These are phyloP conservation scores for Leptobrachium leishanense DNA, from an alignment of 2,113 vertebrate species.

Conservation along the genomic window DNA sequence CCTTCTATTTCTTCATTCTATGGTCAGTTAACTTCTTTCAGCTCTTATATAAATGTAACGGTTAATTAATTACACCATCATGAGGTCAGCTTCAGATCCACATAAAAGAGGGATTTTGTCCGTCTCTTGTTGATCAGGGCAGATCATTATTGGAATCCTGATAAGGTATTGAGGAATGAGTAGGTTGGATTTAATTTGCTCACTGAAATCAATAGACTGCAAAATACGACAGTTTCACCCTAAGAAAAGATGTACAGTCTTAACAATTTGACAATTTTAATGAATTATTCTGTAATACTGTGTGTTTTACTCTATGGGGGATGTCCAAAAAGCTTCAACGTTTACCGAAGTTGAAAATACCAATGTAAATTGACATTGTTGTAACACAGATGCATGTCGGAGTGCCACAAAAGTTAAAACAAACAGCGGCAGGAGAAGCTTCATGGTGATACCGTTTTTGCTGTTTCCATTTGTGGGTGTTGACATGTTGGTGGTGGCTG, in stretches of 20 bases:
- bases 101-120: conserved; percentile 25
- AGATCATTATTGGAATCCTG: conserved; percentile 22
- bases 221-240: conserved; percentile 25
- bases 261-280: not conserved
- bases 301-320: too few species aligned
- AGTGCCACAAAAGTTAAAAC: too few species aligned
- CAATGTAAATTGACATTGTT: too few species aligned
- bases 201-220: conserved; percentile 33
- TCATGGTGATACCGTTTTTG: too few species aligned
- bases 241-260: not conserved
- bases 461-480: too few species aligned
- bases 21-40: conserved; percentile 7
- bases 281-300: not conserved
- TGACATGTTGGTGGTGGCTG: too few species aligned
- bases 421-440: too few species aligned
- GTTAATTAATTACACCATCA: conserved; percentile 42
- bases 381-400: too few species aligned
- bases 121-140: conserved; percentile 16
- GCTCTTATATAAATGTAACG: conserved; percentile 34
- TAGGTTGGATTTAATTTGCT: conserved; percentile 13
- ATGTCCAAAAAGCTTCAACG: too few species aligned
- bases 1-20: conserved; percentile 1
- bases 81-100: conserved; percentile 20
- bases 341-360: too few species aligned
- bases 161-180: conserved; percentile 15